A percentile compares a stretch with the other conserved stretches of the same genome.
Conservation (phyloP, 2,888 invertebrate genomes). For the Tipula lateralis region DNA sequence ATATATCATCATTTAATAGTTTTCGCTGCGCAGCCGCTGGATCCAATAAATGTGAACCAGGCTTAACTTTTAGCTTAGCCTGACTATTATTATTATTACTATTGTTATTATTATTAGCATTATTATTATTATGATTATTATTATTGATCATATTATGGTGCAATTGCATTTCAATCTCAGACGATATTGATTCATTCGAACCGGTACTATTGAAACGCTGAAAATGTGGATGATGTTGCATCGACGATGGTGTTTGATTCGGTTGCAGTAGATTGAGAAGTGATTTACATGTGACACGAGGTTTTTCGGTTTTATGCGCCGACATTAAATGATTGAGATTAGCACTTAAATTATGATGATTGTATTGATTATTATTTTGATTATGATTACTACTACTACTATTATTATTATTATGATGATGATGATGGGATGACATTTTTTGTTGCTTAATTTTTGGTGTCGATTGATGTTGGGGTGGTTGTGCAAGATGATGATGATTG, state of each 20-base stretch:
- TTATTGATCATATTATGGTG: not conserved
- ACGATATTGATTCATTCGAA: slow-evolving; percentile 14
- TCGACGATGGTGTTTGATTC: slow-evolving; percentile 38
- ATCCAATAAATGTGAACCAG: slow-evolving; percentile 54
- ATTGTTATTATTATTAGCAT: slow-evolving; percentile 47
- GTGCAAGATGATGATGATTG: slow-evolving; percentile 26
- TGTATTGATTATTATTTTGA: slow-evolving; percentile 42
- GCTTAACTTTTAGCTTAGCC: slow-evolving; percentile 54
- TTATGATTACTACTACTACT: slow-evolving; percentile 38
- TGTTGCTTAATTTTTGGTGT: slow-evolving; percentile 12
- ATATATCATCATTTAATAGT: slow-evolving; percentile 51
- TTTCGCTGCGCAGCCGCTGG: slow-evolving; percentile 51
- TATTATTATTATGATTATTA: slow-evolving; percentile 38
- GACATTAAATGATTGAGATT: slow-evolving; percentile 13
- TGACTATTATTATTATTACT: slow-evolving; percentile 40
- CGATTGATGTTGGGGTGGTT: slow-evolving; percentile 31
- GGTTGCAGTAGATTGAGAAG: slow-evolving; percentile 59
- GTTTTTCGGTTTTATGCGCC: slow-evolving; percentile 49
- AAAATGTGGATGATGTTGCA: slow-evolving; percentile 2
- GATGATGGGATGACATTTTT: slow-evolving; percentile 27
- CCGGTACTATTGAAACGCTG: slow-evolving; percentile 26
- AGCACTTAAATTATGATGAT: slow-evolving; percentile 40
- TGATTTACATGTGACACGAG: slow-evolving; percentile 59
- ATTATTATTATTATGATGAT: slow-evolving; percentile 38
- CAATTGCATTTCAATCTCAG: slow-evolving; percentile 20